These are phyloP conservation scores for Python bivittatus DNA, from an alignment of 2,113 vertebrate genomes.

Conservation along the genomic window DNA sequence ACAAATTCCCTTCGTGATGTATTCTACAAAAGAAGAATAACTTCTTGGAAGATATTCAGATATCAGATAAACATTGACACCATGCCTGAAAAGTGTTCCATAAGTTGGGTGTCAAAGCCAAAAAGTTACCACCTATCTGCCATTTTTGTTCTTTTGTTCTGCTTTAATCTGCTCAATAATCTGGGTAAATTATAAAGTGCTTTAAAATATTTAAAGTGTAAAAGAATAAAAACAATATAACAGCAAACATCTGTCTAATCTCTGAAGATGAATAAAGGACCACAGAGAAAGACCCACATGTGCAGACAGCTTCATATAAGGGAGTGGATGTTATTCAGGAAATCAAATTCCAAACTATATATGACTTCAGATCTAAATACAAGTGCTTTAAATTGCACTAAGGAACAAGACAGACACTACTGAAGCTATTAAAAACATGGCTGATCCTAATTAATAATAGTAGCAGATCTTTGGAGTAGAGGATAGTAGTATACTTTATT, in stretches of 20 bases:
- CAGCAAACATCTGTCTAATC: background rate
- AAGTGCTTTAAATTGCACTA: background rate
- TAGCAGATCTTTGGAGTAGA: background rate
- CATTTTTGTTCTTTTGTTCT: too few species aligned
- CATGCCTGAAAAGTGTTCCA: background rate
- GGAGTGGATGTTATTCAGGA: background rate
- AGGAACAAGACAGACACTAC: background rate
- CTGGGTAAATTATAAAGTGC: background rate
- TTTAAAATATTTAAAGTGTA: background rate
- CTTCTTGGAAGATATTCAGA: background rate
- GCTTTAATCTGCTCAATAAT: background rate
- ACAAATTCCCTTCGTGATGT: too few species aligned
- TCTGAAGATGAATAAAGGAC: background rate
- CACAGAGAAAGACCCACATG: background rate
- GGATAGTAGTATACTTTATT: too few species aligned
- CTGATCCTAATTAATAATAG: background rate
- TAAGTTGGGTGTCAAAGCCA: background rate
- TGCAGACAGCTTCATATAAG: background rate
- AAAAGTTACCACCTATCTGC: background rate
- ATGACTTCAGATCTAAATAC: background rate
- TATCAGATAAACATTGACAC: background rate
- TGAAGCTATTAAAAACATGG: background rate
- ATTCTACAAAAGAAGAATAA: too few species aligned
- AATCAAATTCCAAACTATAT: background rate
- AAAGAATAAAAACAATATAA: background rate